Evolutionary conservation across 37 sponge, comb jelly and placozoan genomes (phyloP), one percentile per base, ranked within the genome.

Genomic region (Spongilla lacustris): DNA sequence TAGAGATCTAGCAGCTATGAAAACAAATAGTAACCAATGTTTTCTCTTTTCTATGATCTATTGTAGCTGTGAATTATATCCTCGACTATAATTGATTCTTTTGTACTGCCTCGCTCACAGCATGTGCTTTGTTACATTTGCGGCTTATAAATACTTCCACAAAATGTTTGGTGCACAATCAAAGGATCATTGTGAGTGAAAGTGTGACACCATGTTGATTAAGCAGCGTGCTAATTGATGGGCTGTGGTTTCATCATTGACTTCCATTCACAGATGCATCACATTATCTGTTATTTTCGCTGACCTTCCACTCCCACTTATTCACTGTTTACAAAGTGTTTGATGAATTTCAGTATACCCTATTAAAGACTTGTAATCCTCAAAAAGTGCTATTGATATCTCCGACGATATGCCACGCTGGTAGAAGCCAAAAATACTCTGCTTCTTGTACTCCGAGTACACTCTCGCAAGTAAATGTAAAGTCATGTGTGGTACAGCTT

Each of bases 381-480:
- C 67, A 11, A 26, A 3, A 19, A 85, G 24, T 23, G 34, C 28
- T 13, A 66, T 32, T 24, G 49, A 35, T 30, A 86, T 86, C 21
- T 35, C 36, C 21, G 23, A 30, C 29, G 80, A 67, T 14, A 66
- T 30, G 31, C 67, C 67, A 19, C 68, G 28, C 17, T 28, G 30
- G 34, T 80, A 29, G 33, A 48, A 69, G 66, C 0, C 28, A 22
- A 80, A 17, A 2, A 80, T 66, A 21, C 80, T 58, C 38, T 72
- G 74, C 28, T 82, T 70, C 30, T 27, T 70, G 83, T 82, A 82
- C 31, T 71, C 73, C 19, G 48, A 28, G 38, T 82, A 82, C 46
- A 71, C 73, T 74, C 71, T 82, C 36, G 26, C 67, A 8, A 28
- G 38, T 58, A 58, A 58, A 58, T 58, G 58, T 58, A 58, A 17